Conservation (phyloP, 2,888 invertebrate species). For the Cepaea hortensis region DNA sequence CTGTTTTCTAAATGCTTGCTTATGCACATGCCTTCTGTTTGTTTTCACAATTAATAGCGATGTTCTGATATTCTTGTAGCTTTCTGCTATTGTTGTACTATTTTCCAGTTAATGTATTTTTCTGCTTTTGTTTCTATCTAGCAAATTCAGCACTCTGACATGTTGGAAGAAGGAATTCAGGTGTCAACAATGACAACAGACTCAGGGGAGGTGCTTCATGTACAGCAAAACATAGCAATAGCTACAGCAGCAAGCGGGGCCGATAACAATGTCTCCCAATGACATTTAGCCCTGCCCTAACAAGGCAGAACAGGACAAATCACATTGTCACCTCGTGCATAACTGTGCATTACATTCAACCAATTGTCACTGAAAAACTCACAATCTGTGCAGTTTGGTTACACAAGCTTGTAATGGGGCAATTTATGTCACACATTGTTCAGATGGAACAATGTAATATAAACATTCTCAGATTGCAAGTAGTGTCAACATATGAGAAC, state of each 20-base stretch:
- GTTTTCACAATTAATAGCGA: too few relatives aligned
- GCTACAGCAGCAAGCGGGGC: constrained; percentile 27
- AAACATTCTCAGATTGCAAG: too few relatives aligned
- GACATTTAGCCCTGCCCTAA: constrained; percentile 40
- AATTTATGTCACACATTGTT: not conserved
- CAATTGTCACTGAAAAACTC: not conserved
- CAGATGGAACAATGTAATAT: too few relatives aligned
- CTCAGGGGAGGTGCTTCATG: constrained; percentile 63
- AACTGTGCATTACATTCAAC: not conserved
- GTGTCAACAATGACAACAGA: constrained; percentile 64
- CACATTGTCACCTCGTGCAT: not conserved
- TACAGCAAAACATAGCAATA: constrained; percentile 57
- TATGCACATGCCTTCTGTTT: too few relatives aligned
- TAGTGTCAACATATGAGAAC: too few relatives aligned
- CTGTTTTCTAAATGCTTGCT: too few relatives aligned
- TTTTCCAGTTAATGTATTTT: not conserved
- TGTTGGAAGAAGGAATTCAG: constrained; percentile 56
- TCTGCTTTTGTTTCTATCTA: constrained; percentile 8
- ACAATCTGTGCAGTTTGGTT: not conserved
- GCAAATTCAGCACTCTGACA: constrained; percentile 57
- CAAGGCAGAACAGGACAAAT: constrained; percentile 11
- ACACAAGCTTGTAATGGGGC: not conserved
- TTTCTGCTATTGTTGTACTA: too few relatives aligned
- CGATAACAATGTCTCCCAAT: constrained; percentile 38
- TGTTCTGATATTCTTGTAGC: too few relatives aligned